phyloP scores from a whole-genome alignment of 2,888 invertebrate species.

The Ectobius pallidus region DNA sequence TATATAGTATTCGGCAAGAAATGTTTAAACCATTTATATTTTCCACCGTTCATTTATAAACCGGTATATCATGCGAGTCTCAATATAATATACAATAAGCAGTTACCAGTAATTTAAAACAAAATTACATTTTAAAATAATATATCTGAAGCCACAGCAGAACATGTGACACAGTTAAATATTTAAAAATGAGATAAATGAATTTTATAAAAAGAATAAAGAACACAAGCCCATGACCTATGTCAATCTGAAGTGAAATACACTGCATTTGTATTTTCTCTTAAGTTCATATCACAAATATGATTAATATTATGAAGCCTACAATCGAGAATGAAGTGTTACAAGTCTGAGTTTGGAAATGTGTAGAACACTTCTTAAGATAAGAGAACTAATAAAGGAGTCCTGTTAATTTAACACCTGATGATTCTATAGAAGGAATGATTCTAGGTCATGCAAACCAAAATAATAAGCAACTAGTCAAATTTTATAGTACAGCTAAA shows the following conservation, averaged over 20 bases:
- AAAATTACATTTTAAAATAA: not conserved
- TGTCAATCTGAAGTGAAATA: not conserved
- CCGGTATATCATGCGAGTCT: too few relatives aligned
- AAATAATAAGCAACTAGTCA: too few relatives aligned
- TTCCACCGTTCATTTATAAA: too few relatives aligned
- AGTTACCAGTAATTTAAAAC: slow-evolving; percentile 10
- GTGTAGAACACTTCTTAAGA: slow-evolving; percentile 12
- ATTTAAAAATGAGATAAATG: too few relatives aligned
- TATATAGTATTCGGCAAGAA: too few relatives aligned
- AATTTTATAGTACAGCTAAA: too few relatives aligned
- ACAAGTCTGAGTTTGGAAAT: slow-evolving; percentile 19
- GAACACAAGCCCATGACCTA: not conserved
- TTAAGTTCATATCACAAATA: slow-evolving; percentile 18
- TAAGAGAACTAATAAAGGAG: not conserved
- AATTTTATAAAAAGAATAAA: not conserved
- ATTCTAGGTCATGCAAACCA: too few relatives aligned
- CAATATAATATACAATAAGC: not conserved
- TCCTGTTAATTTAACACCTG: too few relatives aligned
- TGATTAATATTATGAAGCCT: slow-evolving; percentile 25
- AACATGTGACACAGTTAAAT: too few relatives aligned
- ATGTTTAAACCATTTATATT: too few relatives aligned
- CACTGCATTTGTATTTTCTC: slow-evolving; percentile 24
- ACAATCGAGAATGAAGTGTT: slow-evolving; percentile 30
- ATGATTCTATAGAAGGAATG: too few relatives aligned
- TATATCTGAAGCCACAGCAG: too few relatives aligned